Evolutionary conservation across 2,888 invertebrate species (phyloP).

Genomic region (Tetramorium bicarinatum): DNA sequence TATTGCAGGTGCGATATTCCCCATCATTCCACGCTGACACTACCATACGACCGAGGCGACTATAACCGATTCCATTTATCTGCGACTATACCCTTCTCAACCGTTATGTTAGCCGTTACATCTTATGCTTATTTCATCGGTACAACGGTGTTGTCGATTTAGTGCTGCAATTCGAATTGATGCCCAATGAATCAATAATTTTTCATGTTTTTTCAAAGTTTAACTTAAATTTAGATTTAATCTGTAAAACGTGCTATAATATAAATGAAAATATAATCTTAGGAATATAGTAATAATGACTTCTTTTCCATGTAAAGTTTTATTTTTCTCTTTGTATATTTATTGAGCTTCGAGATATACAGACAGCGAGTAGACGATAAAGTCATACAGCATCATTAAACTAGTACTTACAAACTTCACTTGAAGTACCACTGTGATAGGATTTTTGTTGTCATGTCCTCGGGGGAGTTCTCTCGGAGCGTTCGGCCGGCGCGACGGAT

Average conservation of each 20-base stretch:
- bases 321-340: background rate
- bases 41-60: constrained; percentile 28
- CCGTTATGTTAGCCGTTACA: background rate
- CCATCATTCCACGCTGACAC: constrained; percentile 52
- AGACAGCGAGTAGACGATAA: background rate
- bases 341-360: background rate
- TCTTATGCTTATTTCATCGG: constrained; percentile 29
- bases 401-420: constrained; percentile 23
- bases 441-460: constrained; percentile 41
- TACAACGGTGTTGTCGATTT: background rate
- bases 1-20: constrained; percentile 35
- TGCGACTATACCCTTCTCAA: constrained; percentile 22
- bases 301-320: background rate
- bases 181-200: background rate
- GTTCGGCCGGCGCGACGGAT: constrained; percentile 51
- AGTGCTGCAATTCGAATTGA: background rate
- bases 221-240: background rate
- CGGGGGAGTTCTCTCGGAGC: constrained; percentile 45
- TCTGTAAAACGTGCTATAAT: background rate
- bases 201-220: background rate
- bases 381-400: constrained; percentile 19
- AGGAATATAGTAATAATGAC: background rate
- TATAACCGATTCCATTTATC: constrained; percentile 51
- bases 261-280: background rate
- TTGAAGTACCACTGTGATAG: constrained; percentile 18